Percentiles rank a stretch among this genome's conserved stretches.
These are phyloP conservation scores for Neosilurus hyrtlii DNA, from an alignment of 2,797 vertebrate species.

Conservation along the genomic window DNA sequence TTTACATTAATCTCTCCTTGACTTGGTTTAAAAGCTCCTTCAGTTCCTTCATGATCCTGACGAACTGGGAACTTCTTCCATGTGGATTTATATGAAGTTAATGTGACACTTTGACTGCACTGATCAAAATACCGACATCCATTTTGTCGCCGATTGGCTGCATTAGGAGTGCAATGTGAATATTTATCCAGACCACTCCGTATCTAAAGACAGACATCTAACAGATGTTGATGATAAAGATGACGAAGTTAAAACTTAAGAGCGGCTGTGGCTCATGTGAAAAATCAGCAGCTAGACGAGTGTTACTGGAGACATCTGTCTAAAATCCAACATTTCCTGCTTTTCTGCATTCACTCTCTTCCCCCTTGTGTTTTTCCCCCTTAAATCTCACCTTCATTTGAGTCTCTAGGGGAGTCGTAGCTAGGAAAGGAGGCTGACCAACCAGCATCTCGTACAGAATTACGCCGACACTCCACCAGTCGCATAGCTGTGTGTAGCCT, in stretches of 20 bases:
- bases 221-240: neutral
- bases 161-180: neutral
- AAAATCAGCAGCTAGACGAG: neutral
- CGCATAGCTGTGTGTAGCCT: conserved; percentile 98
- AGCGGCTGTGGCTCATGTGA: too few species aligned
- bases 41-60: too few species aligned
- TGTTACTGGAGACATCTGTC: neutral
- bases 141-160: too few species aligned
- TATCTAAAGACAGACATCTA: neutral
- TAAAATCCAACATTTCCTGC: neutral
- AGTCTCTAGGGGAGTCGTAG: conserved; percentile 92
- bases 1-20: too few species aligned
- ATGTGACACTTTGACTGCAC: too few species aligned
- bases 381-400: conserved; percentile 87
- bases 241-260: too few species aligned
- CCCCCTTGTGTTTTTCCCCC: neutral
- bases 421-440: conserved; percentile 94
- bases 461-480: conserved; percentile 99
- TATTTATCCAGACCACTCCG: neutral
- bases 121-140: too few species aligned
- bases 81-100: too few species aligned
- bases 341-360: neutral
- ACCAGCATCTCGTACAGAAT: conserved; percentile 98
- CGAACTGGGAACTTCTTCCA: too few species aligned
- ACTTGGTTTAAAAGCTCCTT: too few species aligned